These are phyloP conservation scores for Cygnus buccinator DNA, from an alignment of 2,113 vertebrate genomes.

Conservation along the genomic window DNA sequence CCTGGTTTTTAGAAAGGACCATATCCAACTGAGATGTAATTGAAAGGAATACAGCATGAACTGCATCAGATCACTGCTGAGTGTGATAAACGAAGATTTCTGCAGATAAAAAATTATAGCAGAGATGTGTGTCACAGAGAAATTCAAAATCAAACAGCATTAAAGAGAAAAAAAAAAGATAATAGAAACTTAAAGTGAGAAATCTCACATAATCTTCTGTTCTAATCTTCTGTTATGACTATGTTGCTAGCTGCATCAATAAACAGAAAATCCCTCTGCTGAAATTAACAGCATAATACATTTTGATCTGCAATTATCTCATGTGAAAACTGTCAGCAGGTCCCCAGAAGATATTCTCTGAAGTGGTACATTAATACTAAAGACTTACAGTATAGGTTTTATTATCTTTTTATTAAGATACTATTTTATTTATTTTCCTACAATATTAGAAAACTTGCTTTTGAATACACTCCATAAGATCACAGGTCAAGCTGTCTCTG, in stretches of 20 bases:
- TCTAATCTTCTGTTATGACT: background rate
- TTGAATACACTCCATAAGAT: background rate
- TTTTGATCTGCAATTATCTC: constrained; percentile 37
- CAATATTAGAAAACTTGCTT: background rate
- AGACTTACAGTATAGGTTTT: background rate
- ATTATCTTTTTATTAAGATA: background rate
- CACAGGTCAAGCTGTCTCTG: background rate
- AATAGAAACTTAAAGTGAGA: background rate
- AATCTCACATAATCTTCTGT: background rate
- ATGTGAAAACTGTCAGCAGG: background rate
- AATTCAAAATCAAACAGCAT: background rate
- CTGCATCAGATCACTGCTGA: background rate
- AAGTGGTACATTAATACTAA: background rate
- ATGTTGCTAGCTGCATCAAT: background rate
- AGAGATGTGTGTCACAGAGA: background rate
- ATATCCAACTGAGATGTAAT: background rate
- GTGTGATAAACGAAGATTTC: background rate
- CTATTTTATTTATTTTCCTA: background rate
- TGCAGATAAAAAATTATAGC: background rate
- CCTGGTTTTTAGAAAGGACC: background rate
- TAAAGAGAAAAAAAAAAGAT: background rate
- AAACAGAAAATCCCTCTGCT: constrained; percentile 36
- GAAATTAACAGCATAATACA: background rate
- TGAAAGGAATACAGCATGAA: background rate
- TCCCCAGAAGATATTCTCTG: background rate